Percentiles rank a stretch among this genome's conserved stretches.
These are phyloP conservation scores for Ambastaia sidthimunki DNA, from an alignment of 2,797 vertebrate species.

Conservation along the genomic window DNA sequence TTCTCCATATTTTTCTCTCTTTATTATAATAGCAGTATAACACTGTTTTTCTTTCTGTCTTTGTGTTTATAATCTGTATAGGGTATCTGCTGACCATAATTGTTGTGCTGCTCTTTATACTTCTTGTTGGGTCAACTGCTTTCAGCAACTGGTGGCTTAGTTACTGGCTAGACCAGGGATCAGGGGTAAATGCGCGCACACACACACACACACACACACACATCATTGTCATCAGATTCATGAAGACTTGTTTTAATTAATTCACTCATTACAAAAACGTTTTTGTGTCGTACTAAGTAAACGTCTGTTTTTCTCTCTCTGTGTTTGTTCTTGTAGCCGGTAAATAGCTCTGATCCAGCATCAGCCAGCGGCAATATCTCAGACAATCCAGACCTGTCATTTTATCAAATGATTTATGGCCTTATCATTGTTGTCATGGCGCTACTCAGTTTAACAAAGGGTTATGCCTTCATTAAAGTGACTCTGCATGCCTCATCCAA, in stretches of 20 bases:
- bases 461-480: conserved; percentile 73
- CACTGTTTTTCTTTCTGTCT: conserved; percentile 21
- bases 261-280: not conserved
- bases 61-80: conserved; percentile 63
- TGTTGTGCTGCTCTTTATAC: conserved; percentile 65
- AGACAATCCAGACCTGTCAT: conserved; percentile 67
- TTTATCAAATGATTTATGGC: conserved; percentile 76
- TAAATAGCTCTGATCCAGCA: conserved; percentile 28
- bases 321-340: not conserved
- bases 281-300: not conserved
- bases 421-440: conserved; percentile 65
- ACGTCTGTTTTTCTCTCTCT: not conserved
- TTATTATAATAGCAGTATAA: not conserved
- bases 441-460: conserved; percentile 68
- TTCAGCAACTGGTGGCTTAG: conserved; percentile 86
- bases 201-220: not conserved
- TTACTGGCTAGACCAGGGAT: conserved; percentile 76
- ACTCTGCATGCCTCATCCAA: conserved; percentile 74
- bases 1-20: not conserved
- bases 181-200: conserved; percentile 73
- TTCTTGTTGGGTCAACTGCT: conserved; percentile 75
- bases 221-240: not conserved
- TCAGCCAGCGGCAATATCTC: conserved; percentile 57
- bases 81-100: conserved; percentile 75
- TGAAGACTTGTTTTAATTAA: not conserved